Base-by-base conservation (phyloP, 1,140 invertebrate genomes). In the Bombus haemorrhoidalis region DNA sequence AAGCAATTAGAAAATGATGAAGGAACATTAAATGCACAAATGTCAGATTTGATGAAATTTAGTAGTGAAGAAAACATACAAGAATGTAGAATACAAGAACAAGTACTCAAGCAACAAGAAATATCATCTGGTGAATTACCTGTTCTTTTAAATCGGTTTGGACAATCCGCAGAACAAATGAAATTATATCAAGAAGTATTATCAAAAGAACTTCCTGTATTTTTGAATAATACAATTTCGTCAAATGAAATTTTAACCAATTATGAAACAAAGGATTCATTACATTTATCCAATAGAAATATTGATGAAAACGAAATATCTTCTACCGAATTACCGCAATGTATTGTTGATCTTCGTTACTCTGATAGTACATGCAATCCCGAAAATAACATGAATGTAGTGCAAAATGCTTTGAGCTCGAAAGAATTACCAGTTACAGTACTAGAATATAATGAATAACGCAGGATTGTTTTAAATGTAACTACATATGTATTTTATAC, bases 11-110 rank as follows among this genome's bases (percentile, higher is more conserved):
- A 75, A 62, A 73, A 71, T 3, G 5, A 72, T 37, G 3, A 28
- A 13, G n/a, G n/a, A 28, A 75, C 37, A 18, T 34, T 62, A 28
- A 77, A 59, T 59, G 8, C 78, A 43, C 37, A 43, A 22, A 13
- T 85, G 13, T 88, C 85, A 41, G 53, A 91, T 73, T 72, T 87
- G 34, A 90, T 86, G 37, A 90, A 90, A 73, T 87, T 89, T 34
- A 85, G 41, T 68, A 28, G 13, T 2, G 32, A 75, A 71, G 18
- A 37, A 25, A 72, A 32, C 22, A 3, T 15, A 57, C 18, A 75
- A 57, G 53, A 41, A 34, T 34, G 1, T 22, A 18, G 15, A 32
- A n/a, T 22, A 43, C 47, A 71, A 53, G 9, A 64, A 34, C 62
- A 66, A 32, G 32, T 18, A 22, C 87, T 80, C 32, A 9, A 39